Percentiles rank a stretch among this genome's conserved stretches.
These are phyloP conservation scores for Pipistrellus kuhlii DNA, from an alignment of 2,797 vertebrate genomes.

Conservation along the genomic window DNA sequence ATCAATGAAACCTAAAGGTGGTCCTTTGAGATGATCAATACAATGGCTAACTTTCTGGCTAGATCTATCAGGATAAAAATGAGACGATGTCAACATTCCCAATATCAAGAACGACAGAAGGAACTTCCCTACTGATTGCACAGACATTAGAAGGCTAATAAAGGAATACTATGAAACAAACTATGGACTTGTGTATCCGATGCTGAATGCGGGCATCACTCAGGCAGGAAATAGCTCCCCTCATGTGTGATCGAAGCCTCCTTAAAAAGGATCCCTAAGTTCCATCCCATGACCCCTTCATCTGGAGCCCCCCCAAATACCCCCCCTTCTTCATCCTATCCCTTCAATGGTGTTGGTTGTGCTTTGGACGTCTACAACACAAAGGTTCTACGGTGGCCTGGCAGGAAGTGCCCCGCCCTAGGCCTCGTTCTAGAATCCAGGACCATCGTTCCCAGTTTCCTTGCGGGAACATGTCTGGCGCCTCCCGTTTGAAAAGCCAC, in stretches of 20 bases:
- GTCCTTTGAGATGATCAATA: neutral
- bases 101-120: neutral
- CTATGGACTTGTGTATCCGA: neutral
- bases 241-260: neutral
- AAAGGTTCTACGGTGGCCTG: neutral
- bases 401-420: neutral
- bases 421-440: too few relatives aligned
- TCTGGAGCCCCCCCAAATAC: neutral
- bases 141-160: neutral
- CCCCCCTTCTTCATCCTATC: neutral
- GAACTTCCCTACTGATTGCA: neutral
- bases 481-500: neutral
- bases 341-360: neutral
- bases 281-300: neutral
- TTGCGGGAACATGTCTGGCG: rapidly evolving
- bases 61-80: neutral
- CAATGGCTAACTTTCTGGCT: neutral
- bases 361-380: neutral
- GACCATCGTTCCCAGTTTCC: neutral
- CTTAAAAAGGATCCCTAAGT: neutral
- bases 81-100: neutral
- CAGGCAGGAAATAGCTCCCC: neutral
- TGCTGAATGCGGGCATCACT: neutral
- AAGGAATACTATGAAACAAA: neutral
- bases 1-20: neutral